Conservation (phyloP, 2,888 invertebrate species). For the Terebella lapidaria region DNA sequence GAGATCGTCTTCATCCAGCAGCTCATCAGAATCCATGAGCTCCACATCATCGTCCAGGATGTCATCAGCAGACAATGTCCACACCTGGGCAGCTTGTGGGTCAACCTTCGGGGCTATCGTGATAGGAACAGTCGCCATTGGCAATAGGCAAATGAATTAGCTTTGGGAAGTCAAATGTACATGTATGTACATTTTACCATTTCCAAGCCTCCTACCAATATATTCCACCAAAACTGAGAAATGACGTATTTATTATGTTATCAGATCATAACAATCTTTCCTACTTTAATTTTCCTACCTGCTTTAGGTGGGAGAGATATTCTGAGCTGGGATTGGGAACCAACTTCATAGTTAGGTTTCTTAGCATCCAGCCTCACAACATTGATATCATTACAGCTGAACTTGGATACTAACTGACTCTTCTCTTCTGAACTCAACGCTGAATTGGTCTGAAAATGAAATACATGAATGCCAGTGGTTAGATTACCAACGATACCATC, state of each 20-base stretch:
- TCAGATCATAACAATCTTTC: too few species aligned
- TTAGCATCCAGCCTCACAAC: conserved; percentile 27
- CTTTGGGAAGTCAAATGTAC: too few species aligned
- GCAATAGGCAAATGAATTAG: too few species aligned
- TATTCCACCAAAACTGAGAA: too few species aligned
- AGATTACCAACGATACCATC: background rate
- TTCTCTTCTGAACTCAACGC: too few species aligned
- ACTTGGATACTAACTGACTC: background rate
- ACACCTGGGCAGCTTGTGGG: conserved; percentile 57
- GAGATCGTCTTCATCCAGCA: conserved; percentile 84
- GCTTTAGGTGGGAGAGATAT: background rate
- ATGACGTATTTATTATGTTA: too few species aligned
- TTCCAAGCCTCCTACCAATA: too few species aligned
- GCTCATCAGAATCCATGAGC: conserved; percentile 76
- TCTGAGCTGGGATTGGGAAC: conserved; percentile 29
- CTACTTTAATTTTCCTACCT: too few species aligned
- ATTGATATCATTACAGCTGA: background rate
- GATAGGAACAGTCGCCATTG: too few species aligned
- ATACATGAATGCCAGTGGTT: background rate
- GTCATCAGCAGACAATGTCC: conserved; percentile 72
- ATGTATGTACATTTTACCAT: too few species aligned
- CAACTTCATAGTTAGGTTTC: conserved; percentile 49
- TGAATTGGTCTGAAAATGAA: background rate
- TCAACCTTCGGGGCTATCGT: background rate
- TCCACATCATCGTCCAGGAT: conserved; percentile 66